Evolutionary conservation across 1,140 invertebrate species (phyloP).

Genomic region (Hyposmocoma kahamanoa): DNA sequence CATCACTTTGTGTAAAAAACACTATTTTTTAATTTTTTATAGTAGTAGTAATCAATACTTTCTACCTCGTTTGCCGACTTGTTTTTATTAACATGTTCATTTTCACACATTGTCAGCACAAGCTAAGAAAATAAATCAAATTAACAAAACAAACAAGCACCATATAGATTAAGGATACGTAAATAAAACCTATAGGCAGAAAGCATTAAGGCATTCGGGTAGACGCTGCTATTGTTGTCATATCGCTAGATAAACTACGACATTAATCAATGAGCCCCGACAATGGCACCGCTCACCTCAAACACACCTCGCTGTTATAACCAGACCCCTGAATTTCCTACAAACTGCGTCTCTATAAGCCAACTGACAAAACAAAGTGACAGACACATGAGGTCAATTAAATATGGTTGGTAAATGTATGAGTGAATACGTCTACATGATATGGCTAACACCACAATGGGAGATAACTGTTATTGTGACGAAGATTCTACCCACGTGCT

Average conservation of each 20-base stretch:
- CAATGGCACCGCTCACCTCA: constrained; percentile 62
- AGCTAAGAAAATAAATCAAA: constrained; percentile 17
- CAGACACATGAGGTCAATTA: constrained; percentile 22
- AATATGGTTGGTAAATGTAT: constrained; percentile 30
- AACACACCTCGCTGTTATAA: constrained; percentile 31
- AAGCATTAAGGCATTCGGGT: constrained; percentile 61
- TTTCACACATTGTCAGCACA: too few species aligned
- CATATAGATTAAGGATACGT: constrained; percentile 45
- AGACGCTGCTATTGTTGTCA: constrained; percentile 67
- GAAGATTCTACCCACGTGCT: constrained; percentile 40
- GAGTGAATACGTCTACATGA: constrained; percentile 53
- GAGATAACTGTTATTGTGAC: constrained; percentile 50
- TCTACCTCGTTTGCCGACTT: too few species aligned
- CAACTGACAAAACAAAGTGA: too few species aligned
- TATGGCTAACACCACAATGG: constrained; percentile 27
- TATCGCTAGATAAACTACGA: constrained; percentile 69
- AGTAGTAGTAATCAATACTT: too few species aligned
- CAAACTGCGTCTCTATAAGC: too few species aligned
- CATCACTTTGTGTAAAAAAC: too few species aligned
- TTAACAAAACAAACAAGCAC: constrained; percentile 25
- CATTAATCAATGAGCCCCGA: constrained; percentile 62
- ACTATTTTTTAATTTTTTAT: too few species aligned
- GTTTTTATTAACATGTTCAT: too few species aligned
- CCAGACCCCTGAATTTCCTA: constrained; percentile 26
- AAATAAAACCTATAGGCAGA: constrained; percentile 59